Evolutionary conservation across 2,113 vertebrate species (phyloP), one percentile per base, ranked within the genome.

Genomic region (Ameiurus melas): DNA sequence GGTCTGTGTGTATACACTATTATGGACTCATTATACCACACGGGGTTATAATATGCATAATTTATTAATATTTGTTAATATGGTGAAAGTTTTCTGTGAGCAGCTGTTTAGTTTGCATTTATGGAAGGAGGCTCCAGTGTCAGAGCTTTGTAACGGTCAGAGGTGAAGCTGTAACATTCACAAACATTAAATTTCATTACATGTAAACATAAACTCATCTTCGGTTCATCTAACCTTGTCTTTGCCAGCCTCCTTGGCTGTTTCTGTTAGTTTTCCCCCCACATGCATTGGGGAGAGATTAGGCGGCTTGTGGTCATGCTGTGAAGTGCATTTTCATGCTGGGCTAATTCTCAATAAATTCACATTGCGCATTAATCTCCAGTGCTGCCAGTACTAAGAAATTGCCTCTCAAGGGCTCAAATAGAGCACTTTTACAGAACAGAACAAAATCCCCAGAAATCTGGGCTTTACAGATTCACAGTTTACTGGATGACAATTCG

Each of bases 281-380:
- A 47, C 60, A 90, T 87, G 73, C 71, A 77, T 81, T 71, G 77
- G 81, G 83, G 81, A 86, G 80, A 89, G 82, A 91, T 91, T 90
- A 89, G 86, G 75, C 84, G 82, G 86, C 81, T 70, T 87, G 88
- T 83, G 85, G 86, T 84, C 89, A 87, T 77, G 83, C 89, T 83
- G 88, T 85, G 39, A 83, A 90, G 89, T 84, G 89, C 68, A 91
- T 90, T 91, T 89, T 88, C 89, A 90, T 88, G 86, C 88, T 89
- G 89, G 66, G 88, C 88, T 88, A 88, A 88, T 89, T 88, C 86
- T 84, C 82, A 88, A 88, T 89, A 91, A 89, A 90, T 92, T 89
- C 86, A 89, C 88, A 85, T 62, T 58, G 84, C 85, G 81, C 87
- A 90, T 92, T 82, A 92, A 92, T 91, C 91, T 90, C 88, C 86